Percentiles rank a stretch among this genome's conserved stretches.
phyloP scores from a whole-genome alignment of 2,888 invertebrate species.

The Pandemis cinnamomeana region DNA sequence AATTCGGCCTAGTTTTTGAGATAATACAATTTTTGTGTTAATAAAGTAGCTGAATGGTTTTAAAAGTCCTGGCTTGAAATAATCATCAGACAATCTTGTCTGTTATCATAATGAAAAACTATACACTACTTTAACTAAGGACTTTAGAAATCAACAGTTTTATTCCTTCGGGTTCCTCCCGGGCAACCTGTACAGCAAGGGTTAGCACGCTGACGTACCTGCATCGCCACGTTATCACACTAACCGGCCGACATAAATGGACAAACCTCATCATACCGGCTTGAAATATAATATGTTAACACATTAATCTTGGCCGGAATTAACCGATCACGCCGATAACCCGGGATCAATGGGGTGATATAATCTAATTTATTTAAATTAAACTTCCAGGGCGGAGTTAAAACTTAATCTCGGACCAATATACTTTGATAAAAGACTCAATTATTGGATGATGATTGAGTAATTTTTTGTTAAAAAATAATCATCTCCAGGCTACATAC shows the following conservation, averaged over 20 bases:
- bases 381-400: slow-evolving; percentile 34
- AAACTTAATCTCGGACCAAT: slow-evolving; percentile 31
- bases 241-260: neutral
- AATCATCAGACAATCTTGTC: too few species aligned
- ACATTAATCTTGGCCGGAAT: slow-evolving; percentile 40
- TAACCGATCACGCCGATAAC: slow-evolving; percentile 44
- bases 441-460: slow-evolving; percentile 36
- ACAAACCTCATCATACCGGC: slow-evolving; percentile 9
- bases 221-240: neutral
- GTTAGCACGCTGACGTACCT: neutral
- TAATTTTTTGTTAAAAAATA: slow-evolving; percentile 21
- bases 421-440: slow-evolving; percentile 39
- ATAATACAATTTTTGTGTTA: too few species aligned
- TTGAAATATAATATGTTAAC: slow-evolving; percentile 35
- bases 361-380: slow-evolving; percentile 53
- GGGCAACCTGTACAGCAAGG: neutral
- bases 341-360: slow-evolving; percentile 40
- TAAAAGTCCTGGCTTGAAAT: too few species aligned
- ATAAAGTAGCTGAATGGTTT: too few species aligned
- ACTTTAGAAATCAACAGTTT: too few species aligned
- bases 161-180: too few species aligned
- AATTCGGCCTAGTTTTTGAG: too few species aligned
- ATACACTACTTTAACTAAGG: too few species aligned
- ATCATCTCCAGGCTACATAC: too few species aligned
- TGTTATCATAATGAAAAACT: too few species aligned